Evolutionary conservation across 2,797 vertebrate genomes (phyloP), one percentile per base, ranked within the genome.

Genomic region (Menidia menidia): DNA sequence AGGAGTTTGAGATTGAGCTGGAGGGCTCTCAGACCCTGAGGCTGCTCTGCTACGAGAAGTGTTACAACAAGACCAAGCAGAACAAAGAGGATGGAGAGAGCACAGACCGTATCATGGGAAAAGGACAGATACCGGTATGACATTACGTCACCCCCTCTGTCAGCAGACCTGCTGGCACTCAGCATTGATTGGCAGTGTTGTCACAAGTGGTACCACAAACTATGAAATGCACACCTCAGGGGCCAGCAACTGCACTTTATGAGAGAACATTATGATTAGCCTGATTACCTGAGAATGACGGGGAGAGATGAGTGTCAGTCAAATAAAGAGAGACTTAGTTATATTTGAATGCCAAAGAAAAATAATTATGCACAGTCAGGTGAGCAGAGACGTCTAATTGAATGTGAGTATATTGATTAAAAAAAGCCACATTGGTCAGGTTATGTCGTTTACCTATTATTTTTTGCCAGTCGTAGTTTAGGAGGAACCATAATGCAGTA

Each of bases 1-100:
- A 92, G 97, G 97, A 98, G 89, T 98, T 98, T 81, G 97, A 98
- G 89, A 98, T 98, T 3, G 97, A 98, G 84, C 93, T 98, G 85
- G 97, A 98, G 85, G 97, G 97, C 71, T 98, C 97, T 3, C 96
- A 98, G 84, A 97, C 96, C 35, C 87, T 98, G 89, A 88, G 97
- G 82, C 94, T 98, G 75, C 91, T 98, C 75, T 98, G 97, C 91
- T 98, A 97, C 0, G 96, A 97, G 69, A 98, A 98, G 81, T 94
- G 95, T 78, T 96, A 96, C 92, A 95, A 94, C 89, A 97, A 95
- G 88, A 93, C 78, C 66, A 96, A 94, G 86, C 90, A 94, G 68
- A 75, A 92, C 88, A 97, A 96, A 92, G 97, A 97, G 64, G 97
- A 98, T 0, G 94, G 94, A 45, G 97, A 98, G 77, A 93, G 90